Base-by-base conservation (phyloP, 2,888 invertebrate species). In the Acanthosepion esculentum region DNA sequence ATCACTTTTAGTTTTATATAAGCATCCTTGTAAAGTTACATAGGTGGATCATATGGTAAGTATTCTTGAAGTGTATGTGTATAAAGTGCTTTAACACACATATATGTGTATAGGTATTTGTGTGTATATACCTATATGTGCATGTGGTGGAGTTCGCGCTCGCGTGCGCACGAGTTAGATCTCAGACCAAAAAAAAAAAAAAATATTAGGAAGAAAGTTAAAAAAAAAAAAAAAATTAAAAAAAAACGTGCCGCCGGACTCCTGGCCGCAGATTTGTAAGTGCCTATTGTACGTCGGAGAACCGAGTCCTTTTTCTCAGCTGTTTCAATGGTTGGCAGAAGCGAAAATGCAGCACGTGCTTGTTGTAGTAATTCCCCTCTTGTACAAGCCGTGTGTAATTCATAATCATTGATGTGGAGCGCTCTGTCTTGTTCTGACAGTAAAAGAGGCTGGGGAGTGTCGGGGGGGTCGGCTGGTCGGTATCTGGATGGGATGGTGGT, bases 341-440 rank as follows among this genome's bases (percentile, higher is more conserved):
- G 12, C 78, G n/a, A 15, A 78, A 78, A 78, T 78, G 78, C 78
- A 78, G 78, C 78, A 78, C 78, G 78, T 78, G 78, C 78, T 78
- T 78, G 78, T 78, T 78, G 78, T 78, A 78, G 78, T 78, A 78
- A 78, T 78, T 78, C 78, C 41, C n/a, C 78, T n/a, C n/a, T 78
- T 78, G 78, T n/a, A 78, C 78, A 33, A 78, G 78, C 78, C n/a
- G 78, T n/a, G 78, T 33, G 78, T 33, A 78, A 78, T 78, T 78
- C 78, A 78, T 78, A 78, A 78, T 78, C 78, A 78, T 78, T 78
- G 78, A 78, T 78, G 78, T 78, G 78, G 78, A 78, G 78, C 33
- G 78, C 33, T n/a, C 78, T 78, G 78, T 78, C 78, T 78, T 78
- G 78, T 78, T 78, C 78, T 33, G 78, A 78, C 78, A 78, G 78